Percentiles rank a stretch among this genome's conserved stretches.
phyloP scores from a whole-genome alignment of 1,140 invertebrate species.

The Drosophila nikananu region DNA sequence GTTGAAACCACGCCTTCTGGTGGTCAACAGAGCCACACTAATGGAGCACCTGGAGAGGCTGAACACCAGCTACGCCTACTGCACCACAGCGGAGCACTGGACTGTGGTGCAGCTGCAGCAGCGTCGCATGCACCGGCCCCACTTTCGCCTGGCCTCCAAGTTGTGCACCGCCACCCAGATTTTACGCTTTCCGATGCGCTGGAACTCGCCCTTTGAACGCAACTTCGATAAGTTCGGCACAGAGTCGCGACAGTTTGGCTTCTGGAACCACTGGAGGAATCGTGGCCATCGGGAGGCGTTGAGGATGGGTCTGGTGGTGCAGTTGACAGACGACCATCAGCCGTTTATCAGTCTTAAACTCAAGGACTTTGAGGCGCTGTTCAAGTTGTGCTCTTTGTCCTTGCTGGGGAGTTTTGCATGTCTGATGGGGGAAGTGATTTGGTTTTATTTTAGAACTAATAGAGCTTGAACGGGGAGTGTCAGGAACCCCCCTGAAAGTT shows the following conservation, averaged over 20 bases:
- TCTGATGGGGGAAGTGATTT: slow-evolving; percentile 37
- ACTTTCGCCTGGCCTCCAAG: slow-evolving; percentile 16
- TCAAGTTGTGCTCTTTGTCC: not conserved
- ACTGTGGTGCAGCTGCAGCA: slow-evolving; percentile 25
- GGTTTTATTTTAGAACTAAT: slow-evolving; percentile 7
- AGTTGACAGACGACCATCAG: not conserved
- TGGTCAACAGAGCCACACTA: slow-evolving; percentile 44
- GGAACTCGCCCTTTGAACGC: slow-evolving; percentile 41
- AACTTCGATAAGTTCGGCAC: slow-evolving; percentile 9
- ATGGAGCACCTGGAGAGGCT: slow-evolving; percentile 36
- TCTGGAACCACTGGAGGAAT: slow-evolving; percentile 2
- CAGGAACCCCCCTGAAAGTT: too few species aligned
- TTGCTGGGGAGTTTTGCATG: not conserved
- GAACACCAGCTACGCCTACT: slow-evolving; percentile 63
- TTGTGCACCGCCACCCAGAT: slow-evolving; percentile 42
- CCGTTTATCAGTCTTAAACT: slow-evolving; percentile 7
- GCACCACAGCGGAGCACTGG: slow-evolving; percentile 22
- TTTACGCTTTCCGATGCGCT: slow-evolving; percentile 37
- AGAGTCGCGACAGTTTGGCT: slow-evolving; percentile 7
- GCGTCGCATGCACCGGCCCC: not conserved
- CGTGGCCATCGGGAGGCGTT: not conserved
- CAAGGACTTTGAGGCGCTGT: not conserved
- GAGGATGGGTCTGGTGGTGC: not conserved
- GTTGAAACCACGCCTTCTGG: slow-evolving; percentile 34
- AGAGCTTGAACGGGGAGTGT: not conserved